A percentile compares a stretch with the other conserved stretches of the same genome.
Conservation (phyloP, 2,797 vertebrate genomes). For the Bovichtus variegatus region DNA sequence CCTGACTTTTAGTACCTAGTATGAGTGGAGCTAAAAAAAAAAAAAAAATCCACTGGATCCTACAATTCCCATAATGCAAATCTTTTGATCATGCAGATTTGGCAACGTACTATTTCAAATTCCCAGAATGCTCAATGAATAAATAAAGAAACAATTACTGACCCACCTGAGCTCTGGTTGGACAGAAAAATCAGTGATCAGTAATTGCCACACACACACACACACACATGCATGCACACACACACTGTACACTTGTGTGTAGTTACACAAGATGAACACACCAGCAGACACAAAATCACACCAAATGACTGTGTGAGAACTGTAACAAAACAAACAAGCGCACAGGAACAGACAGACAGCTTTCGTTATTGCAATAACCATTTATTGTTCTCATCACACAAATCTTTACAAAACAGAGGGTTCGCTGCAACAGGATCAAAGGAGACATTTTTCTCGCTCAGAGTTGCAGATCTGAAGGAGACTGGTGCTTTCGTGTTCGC, state of each 20-base stretch:
- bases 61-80: conserved; percentile 6
- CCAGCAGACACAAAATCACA: neutral
- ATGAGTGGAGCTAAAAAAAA: neutral
- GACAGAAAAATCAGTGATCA: conserved; percentile 1
- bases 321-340: conserved; percentile 31
- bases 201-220: neutral
- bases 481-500: conserved; percentile 55
- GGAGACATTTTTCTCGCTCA: conserved; percentile 61
- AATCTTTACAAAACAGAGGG: conserved; percentile 81
- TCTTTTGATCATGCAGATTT: neutral
- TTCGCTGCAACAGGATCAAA: conserved; percentile 73
- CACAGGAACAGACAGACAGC: conserved; percentile 31
- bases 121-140: neutral
- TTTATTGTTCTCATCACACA: conserved; percentile 86
- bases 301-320: neutral
- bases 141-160: neutral
- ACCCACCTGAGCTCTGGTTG: neutral
- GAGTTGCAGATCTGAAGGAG: conserved; percentile 65
- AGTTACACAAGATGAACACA: too few species aligned
- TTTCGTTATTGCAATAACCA: conserved; percentile 76
- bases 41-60: neutral
- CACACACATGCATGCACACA: conserved; percentile 2
- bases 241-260: too few species aligned
- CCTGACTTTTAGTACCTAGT: neutral
- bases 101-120: neutral